A percentile compares a stretch with the other conserved stretches of the same genome.
Conservation (phyloP, 2,113 vertebrate species). For the Acrocephalus kingi region DNA sequence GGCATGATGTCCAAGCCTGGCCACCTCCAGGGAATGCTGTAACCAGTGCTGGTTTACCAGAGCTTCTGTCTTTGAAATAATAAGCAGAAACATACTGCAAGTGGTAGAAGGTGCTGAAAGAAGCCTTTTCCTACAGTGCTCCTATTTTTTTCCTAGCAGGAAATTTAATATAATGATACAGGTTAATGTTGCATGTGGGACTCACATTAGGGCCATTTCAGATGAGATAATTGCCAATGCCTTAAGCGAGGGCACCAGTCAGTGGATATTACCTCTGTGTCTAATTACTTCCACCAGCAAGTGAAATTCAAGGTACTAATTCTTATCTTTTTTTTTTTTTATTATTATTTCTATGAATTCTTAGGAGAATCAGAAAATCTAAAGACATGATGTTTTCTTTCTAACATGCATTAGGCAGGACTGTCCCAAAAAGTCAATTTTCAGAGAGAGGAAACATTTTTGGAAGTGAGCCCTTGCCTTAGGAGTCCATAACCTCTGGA, state of each 20-base stretch:
- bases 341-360: background rate
- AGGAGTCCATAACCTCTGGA: background rate
- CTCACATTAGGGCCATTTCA: background rate
- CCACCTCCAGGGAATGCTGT: background rate
- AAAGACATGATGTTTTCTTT: background rate
- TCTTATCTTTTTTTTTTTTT: background rate
- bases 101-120: background rate
- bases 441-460: background rate
- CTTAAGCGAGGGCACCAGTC: background rate
- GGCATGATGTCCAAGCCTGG: background rate
- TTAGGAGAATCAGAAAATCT: background rate
- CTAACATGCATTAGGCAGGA: background rate
- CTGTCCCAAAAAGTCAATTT: background rate
- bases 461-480: background rate
- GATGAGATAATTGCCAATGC: background rate
- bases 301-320: background rate
- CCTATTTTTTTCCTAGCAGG: background rate
- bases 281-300: background rate
- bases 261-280: background rate
- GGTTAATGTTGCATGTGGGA: background rate
- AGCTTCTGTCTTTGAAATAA: background rate
- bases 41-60: background rate
- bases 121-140: background rate
- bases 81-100: background rate
- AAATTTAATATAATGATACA: background rate